Base-by-base conservation (phyloP, 2,888 invertebrate genomes). In the Phragmatobia fuliginosa region DNA sequence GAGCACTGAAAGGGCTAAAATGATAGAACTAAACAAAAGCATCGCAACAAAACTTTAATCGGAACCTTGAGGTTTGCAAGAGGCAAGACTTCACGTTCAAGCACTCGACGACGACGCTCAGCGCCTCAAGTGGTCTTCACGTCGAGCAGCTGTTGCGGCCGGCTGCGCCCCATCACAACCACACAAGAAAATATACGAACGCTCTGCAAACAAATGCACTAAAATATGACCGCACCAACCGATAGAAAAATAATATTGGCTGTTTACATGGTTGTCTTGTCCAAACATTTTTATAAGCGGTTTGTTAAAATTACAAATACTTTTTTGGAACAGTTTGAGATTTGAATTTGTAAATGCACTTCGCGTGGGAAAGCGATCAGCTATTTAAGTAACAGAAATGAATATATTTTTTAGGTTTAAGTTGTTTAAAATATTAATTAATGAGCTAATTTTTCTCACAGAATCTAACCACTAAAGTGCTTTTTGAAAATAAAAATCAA, bases 151-250 rank as follows among this genome's bases (percentile, higher is more conserved):
- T 91, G 91, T 87, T 86, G 78, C 83, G 84, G 84, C 84, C 92
- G 91, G 92, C 91, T 91, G 92, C 84, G 84, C 79, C 83, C 84
- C 87, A 85, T 91, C 91, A 90, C 84, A 86, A 85, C 83, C 81
- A 85, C 83, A 89, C 86, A 82, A 87, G 85, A 82, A 87, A 87
- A 88, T 86, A 86, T 87, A 90, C 87, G 85, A 88, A 88, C 87
- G 84, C 86, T 90, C 87, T 85, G 87, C 90, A 92, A 91, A 92
- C 91, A 90, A 89, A 88, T 87, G 85, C 87, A 85, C 83, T 73
- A 78, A 81, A 78, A 80, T 82, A 83, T 80, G 77, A 66, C 74
- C 79, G 77, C 81, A 84, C 85, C 84, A 83, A 81, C 85, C 84
- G 81, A 81, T 82, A 80, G 83, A 83, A 83, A 81, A 83, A 83